These are phyloP conservation scores for Paraescarpia echinospica DNA, from an alignment of 1,140 invertebrate genomes.

Conservation along the genomic window DNA sequence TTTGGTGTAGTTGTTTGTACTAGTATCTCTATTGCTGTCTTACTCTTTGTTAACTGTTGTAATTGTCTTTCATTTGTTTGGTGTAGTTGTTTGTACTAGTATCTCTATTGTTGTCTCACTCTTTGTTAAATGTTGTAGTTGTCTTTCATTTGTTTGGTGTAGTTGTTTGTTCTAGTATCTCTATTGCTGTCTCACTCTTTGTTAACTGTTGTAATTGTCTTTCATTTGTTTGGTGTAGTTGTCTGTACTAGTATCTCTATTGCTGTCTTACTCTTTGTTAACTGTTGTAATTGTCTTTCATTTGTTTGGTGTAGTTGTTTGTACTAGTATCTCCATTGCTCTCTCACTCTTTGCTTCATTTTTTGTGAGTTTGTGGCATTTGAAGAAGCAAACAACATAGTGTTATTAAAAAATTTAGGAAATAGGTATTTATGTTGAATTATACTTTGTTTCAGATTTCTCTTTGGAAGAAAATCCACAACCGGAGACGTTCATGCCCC, in stretches of 20 bases:
- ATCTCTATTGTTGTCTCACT: not conserved
- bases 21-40: not conserved
- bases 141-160: too few species aligned
- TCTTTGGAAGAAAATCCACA: constrained; percentile 42
- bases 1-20: not conserved
- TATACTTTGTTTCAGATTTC: constrained; percentile 29
- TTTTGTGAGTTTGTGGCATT: not conserved
- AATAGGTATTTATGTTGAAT: not conserved
- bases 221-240: not conserved
- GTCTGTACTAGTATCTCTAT: not conserved
- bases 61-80: too few species aligned
- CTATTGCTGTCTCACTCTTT: too few species aligned
- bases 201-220: too few species aligned
- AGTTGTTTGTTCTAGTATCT: too few species aligned
- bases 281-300: too few species aligned
- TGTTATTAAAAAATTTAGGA: not conserved
- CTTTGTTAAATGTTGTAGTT: too few species aligned
- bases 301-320: not conserved
- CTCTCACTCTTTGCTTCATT: not conserved
- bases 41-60: not conserved
- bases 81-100: not conserved
- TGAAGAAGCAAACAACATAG: not conserved
- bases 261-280: not conserved
- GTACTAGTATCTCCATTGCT: not conserved
- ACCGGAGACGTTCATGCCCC: constrained; percentile 42